Evolutionary conservation across 92 coral and sea anemone species (phyloP), one percentile per base, ranked within the genome.

Genomic region (Bergia sp.): DNA sequence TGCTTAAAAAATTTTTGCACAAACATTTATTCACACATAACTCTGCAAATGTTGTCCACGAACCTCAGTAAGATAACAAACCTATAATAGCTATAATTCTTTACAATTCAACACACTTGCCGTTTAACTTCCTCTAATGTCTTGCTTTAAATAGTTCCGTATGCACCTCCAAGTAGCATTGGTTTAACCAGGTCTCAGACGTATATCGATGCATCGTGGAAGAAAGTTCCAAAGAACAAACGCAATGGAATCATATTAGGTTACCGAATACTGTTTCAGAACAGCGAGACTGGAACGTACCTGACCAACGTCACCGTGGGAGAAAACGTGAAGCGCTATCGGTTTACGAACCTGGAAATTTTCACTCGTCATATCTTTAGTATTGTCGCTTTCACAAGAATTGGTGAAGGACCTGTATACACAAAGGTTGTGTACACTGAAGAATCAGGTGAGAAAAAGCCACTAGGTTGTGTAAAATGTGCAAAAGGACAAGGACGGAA

Each of bases 151-250:
- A 36, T 86, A 94, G 96, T 84, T 82, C 96, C 94, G 4, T 49
- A 47, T 36, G 79, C 73, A 3, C 76, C 80, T 37, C 96, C 96
- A 1, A 21, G 45, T 2, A 38, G 86, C 57, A 88, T 94, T 41
- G 38, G 10, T 4, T 85, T 42, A 13, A 10, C 44, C 8, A 90
- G 89, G 18, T 58, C 85, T 36, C 80, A 81, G 16, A 89, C 90
- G 7, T 85, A 86, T 50, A 82, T 94, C 55, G 72, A 79, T 29
- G 90, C 93, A 76, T 82, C 90, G 87, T 94, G 96, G 96, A 21
- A 74, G n/a, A 43, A 71, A 5, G 91, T 94, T n/a, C 47, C 82
- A 5, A 0, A 3, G 5, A 20, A 86, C 47, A 37, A 67, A n/a
- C 85, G 88, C 3, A 93, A 94, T 15, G 94, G 96, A n/a, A 72